Evolutionary conservation across 2,888 invertebrate species (phyloP).

Genomic region (Lysandra bellargus): DNA sequence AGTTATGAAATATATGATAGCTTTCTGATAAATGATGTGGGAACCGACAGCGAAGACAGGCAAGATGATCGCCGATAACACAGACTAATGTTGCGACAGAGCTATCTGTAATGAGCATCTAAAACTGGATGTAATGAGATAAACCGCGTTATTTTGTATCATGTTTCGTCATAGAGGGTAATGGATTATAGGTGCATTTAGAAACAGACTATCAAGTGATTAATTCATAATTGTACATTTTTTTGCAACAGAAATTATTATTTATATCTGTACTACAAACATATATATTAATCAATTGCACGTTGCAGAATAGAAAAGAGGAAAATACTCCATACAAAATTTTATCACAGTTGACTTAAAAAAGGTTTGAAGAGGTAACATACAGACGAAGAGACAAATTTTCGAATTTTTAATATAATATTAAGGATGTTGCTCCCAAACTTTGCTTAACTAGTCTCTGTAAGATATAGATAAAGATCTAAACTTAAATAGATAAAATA

Average conservation of each 20-base stretch:
- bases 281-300: too few species aligned
- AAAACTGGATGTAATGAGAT: neutral
- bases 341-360: too few species aligned
- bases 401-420: too few species aligned
- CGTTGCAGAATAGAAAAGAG: too few species aligned
- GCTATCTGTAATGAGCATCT: constrained; percentile 17
- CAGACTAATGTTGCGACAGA: constrained; percentile 17
- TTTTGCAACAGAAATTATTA: neutral
- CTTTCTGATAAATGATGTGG: constrained; percentile 25
- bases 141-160: neutral
- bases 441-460: too few species aligned
- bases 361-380: too few species aligned
- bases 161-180: neutral
- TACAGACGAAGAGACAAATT: too few species aligned
- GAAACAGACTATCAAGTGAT: neutral
- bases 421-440: too few species aligned
- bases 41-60: constrained; percentile 23
- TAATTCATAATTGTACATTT: neutral
- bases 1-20: constrained; percentile 17
- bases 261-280: too few species aligned
- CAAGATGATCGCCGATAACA: constrained; percentile 22
- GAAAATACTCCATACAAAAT: too few species aligned
- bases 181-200: neutral
- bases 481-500: neutral
- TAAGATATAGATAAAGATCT: neutral